Percentiles rank a stretch among this genome's conserved stretches.
These are phyloP conservation scores for Mionectes macconnelli DNA, from an alignment of 2,113 vertebrate genomes.

Conservation along the genomic window DNA sequence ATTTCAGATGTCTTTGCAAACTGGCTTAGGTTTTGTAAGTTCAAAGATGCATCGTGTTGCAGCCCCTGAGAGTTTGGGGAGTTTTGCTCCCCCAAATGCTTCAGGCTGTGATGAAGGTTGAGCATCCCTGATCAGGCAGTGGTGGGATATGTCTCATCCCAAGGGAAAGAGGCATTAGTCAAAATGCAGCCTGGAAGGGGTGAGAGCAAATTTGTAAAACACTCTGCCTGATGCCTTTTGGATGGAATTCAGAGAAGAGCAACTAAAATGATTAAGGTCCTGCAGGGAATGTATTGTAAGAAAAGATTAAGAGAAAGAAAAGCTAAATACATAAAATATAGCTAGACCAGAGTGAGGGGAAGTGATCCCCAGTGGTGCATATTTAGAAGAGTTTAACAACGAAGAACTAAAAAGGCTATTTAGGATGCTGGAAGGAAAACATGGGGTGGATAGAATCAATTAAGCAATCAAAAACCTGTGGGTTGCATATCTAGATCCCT, in stretches of 20 bases:
- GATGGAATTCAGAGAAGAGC: conserved; percentile 49
- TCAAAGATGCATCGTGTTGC: background rate
- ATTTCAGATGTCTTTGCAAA: conserved; percentile 12
- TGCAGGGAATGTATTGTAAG: conserved; percentile 25
- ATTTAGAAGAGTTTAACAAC: conserved; percentile 16
- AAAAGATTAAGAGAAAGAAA: conserved; percentile 37
- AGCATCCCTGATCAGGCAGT: background rate
- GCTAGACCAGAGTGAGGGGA: conserved; percentile 1
- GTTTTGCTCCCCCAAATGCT: background rate
- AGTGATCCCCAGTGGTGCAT: background rate
- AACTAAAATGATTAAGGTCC: conserved; percentile 43
- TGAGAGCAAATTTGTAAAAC: background rate
- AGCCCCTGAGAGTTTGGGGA: background rate
- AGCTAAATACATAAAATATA: conserved; percentile 27
- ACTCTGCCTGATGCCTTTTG: background rate
- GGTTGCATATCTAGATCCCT: background rate
- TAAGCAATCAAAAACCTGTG: background rate
- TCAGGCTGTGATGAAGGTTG: background rate
- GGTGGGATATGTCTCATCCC: background rate
- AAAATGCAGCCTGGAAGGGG: conserved; percentile 8
- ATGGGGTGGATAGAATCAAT: background rate
- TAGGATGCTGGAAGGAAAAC: background rate
- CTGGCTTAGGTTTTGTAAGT: background rate
- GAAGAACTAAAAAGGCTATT: background rate
- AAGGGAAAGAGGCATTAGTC: background rate